Percentiles rank a stretch among this genome's conserved stretches.
Conservation (phyloP, 2,797 vertebrate genomes). For the Sandelia bainsii region DNA sequence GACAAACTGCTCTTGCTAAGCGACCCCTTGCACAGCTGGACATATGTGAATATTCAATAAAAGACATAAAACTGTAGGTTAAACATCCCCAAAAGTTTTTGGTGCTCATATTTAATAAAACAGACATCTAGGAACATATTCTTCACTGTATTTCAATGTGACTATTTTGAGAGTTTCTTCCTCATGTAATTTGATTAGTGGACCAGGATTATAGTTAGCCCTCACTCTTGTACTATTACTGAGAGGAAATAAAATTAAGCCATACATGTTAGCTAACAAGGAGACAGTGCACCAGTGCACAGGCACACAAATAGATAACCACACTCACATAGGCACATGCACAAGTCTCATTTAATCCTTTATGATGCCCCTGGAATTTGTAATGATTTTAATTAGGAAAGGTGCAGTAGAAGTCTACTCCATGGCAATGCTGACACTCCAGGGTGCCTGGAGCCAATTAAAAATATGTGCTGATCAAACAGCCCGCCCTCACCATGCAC, state of each 20-base stretch:
- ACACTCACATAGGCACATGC: constrained; percentile 21
- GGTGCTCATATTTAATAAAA: constrained; percentile 27
- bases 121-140: constrained; percentile 32
- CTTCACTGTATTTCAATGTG: constrained; percentile 33
- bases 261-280: constrained; percentile 66
- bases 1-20: constrained; percentile 72
- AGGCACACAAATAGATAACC: constrained; percentile 48
- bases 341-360: constrained; percentile 78
- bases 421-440: constrained; percentile 76
- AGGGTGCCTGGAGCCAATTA: constrained; percentile 85
- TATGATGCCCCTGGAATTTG: constrained; percentile 82
- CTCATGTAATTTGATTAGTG: constrained; percentile 73
- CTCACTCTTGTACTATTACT: constrained; percentile 58
- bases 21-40: constrained; percentile 56
- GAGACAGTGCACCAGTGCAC: constrained; percentile 51
- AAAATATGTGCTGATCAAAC: constrained; percentile 87
- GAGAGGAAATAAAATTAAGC: constrained; percentile 72
- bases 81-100: constrained; percentile 47
- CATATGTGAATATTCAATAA: constrained; percentile 72
- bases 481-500: constrained; percentile 74
- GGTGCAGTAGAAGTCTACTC: constrained; percentile 78
- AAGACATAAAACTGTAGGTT: constrained; percentile 55
- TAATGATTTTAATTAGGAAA: constrained; percentile 86
- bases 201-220: constrained; percentile 58
- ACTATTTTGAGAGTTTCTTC: constrained; percentile 54